Conservation (phyloP, 2,888 invertebrate species). For the Caenorhabditis sp. region DNA sequence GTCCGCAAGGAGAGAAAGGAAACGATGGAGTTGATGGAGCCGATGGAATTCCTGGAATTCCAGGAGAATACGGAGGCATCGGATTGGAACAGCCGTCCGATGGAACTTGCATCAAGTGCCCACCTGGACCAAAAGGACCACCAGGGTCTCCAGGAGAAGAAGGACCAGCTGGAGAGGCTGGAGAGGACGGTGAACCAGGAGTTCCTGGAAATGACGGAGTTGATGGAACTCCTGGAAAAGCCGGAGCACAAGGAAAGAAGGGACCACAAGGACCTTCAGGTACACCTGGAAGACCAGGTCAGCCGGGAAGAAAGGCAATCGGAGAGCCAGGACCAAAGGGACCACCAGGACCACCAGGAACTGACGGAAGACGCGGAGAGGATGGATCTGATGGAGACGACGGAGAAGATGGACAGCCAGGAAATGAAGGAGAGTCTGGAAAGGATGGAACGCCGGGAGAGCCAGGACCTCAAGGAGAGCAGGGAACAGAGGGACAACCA, state of each 20-base stretch:
- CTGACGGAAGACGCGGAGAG: slow-evolving; percentile 53
- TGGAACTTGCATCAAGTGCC: slow-evolving; percentile 55
- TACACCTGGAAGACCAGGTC: slow-evolving; percentile 53
- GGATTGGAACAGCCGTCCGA: slow-evolving; percentile 23
- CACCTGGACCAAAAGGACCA: slow-evolving; percentile 51
- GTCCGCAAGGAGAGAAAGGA: slow-evolving; percentile 60
- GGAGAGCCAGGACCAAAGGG: slow-evolving; percentile 60
- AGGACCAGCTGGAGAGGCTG: slow-evolving; percentile 46
- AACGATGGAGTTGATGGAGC: slow-evolving; percentile 50
- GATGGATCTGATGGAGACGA: slow-evolving; percentile 50
- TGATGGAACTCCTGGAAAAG: slow-evolving; percentile 53
- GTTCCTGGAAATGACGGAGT: slow-evolving; percentile 58
- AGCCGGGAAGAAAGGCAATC: slow-evolving; percentile 47
- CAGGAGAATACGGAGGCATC: slow-evolving; percentile 33
- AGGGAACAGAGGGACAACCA: slow-evolving; percentile 50
- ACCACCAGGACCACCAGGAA: slow-evolving; percentile 60
- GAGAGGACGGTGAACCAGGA: slow-evolving; percentile 57
- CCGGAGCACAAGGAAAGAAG: slow-evolving; percentile 48
- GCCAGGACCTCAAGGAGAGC: slow-evolving; percentile 53
- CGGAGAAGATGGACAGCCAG: slow-evolving; percentile 41
- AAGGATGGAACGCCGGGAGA: slow-evolving; percentile 48
- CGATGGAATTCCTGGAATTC: slow-evolving; percentile 53
- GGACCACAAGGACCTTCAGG: slow-evolving; percentile 62
- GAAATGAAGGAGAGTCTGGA: slow-evolving; percentile 50
- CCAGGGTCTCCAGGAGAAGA: slow-evolving; percentile 45